Evolutionary conservation across 2,797 vertebrate species (phyloP), one percentile per base, ranked within the genome.

Genomic region (Rhynchotus rufescens): DNA sequence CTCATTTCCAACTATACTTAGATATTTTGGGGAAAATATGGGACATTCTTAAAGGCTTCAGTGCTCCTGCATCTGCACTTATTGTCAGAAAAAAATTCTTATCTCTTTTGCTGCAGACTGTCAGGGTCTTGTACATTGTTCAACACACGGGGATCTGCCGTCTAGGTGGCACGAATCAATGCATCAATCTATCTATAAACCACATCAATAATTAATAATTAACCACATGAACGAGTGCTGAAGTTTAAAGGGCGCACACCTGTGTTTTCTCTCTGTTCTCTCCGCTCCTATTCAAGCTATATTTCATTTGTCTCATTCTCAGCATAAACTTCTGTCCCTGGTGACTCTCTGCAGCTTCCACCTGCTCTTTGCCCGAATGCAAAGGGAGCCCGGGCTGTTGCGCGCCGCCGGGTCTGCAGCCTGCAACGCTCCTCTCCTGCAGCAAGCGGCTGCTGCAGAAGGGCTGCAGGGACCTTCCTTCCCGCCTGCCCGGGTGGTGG

Each of bases 241-340:
- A 81, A 65, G 95, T 93, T 88, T 95, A 95, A 96, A 96, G 94
- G 91, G 91, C 92, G 92, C 8, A 64, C 36, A 73, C 59, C 62
- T 7, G 67, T n/a, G 36, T 94, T 84, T 76, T 76, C 71, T 77
- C 32, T 38, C 87, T 79, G 64, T 60, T 92, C 75, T 59, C n/a
- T 73, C 83, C 22, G 14, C 3, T 80, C 84, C 78, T 85, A 56
- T 47, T 69, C 47, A 22, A 44, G 26, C 19, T 21, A 10, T 40
- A 14, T 49, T 64, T 74, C 12, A 40, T 65, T 60, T 57, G 10
- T 22, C 34, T 81, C 60, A 23, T 22, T 59, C 30, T n/a, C 51
- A 42, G 9, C 3, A 14, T 11, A 15, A 36, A 4, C 73, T 84
- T 60, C 44, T 51, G 17, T 7, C 38, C 57, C 30, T 36, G 45